phyloP scores from a whole-genome alignment of 1,140 invertebrate genomes.

The Drosophila equinoxialis region DNA sequence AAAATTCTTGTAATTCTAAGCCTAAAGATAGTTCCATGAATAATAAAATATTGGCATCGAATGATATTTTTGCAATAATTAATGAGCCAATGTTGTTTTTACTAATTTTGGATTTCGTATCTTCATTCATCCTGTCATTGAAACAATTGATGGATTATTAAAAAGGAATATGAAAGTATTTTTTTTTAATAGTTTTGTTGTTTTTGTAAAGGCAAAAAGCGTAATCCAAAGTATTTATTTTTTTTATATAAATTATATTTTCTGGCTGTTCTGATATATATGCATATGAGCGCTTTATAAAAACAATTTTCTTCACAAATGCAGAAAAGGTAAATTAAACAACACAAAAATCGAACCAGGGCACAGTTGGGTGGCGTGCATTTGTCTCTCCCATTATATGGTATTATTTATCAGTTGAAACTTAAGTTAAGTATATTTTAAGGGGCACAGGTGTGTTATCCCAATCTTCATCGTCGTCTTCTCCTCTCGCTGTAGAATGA shows the following conservation, averaged over 20 bases:
- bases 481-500: constrained; percentile 42
- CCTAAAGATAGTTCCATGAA: constrained; percentile 40
- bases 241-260: constrained; percentile 68
- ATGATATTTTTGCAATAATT: not conserved
- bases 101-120: too few species aligned
- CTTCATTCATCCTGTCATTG: too few species aligned
- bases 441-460: constrained; percentile 32
- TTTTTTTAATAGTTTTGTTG: not conserved
- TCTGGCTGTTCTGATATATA: constrained; percentile 52
- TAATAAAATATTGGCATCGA: constrained; percentile 52
- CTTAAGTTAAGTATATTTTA: constrained; percentile 45
- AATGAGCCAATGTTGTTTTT: too few species aligned
- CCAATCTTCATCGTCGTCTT: constrained; percentile 1
- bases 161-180: too few species aligned
- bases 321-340: constrained; percentile 41
- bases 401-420: constrained; percentile 62
- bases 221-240: constrained; percentile 45
- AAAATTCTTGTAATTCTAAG: constrained; percentile 50
- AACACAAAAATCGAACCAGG: constrained; percentile 42
- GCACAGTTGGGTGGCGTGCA: constrained; percentile 13
- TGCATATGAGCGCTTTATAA: constrained; percentile 45
- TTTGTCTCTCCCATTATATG: constrained; percentile 48
- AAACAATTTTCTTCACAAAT: constrained; percentile 50
- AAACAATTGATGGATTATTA: too few species aligned
- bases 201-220: constrained; percentile 62